A percentile compares a stretch with the other conserved stretches of the same genome.
These are phyloP conservation scores for Stichodactyla mertensii DNA, from an alignment of 64 coral and sea anemone species.

Conservation along the genomic window DNA sequence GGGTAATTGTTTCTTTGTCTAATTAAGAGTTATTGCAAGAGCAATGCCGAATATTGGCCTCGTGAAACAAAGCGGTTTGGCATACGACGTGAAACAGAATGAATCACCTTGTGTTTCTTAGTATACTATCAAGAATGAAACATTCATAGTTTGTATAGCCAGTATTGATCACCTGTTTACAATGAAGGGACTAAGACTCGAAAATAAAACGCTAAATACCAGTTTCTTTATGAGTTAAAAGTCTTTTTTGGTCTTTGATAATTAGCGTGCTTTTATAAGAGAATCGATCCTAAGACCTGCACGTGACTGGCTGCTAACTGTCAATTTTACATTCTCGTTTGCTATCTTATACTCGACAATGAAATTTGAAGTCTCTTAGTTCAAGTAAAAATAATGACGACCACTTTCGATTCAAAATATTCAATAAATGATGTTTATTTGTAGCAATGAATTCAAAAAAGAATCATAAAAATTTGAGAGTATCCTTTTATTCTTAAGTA, in stretches of 20 bases:
- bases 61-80: not conserved
- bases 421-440: not conserved
- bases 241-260: not conserved
- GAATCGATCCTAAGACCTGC: not conserved
- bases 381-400: not conserved
- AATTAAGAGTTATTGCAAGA: constrained; percentile 7
- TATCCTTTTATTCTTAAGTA: not conserved
- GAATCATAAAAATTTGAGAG: not conserved
- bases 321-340: not conserved
- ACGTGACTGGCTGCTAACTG: not conserved
- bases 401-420: not conserved
- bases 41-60: constrained; percentile 1
- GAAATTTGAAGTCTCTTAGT: not conserved
- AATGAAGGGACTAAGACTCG: not conserved
- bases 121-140: constrained; percentile 10
- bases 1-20: not conserved
- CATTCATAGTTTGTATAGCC: not conserved
- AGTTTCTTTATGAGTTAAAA: not conserved
- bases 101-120: constrained; percentile 4
- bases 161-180: not conserved
- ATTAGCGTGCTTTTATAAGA: constrained; percentile 10
- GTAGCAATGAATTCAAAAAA: constrained; percentile 4
- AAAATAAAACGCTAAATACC: not conserved
- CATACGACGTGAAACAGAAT: not conserved
- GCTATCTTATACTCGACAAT: not conserved